Percentiles rank a stretch among this genome's conserved stretches.
Conservation (phyloP, 2,888 invertebrate genomes). For the Drosophila ustulata region DNA sequence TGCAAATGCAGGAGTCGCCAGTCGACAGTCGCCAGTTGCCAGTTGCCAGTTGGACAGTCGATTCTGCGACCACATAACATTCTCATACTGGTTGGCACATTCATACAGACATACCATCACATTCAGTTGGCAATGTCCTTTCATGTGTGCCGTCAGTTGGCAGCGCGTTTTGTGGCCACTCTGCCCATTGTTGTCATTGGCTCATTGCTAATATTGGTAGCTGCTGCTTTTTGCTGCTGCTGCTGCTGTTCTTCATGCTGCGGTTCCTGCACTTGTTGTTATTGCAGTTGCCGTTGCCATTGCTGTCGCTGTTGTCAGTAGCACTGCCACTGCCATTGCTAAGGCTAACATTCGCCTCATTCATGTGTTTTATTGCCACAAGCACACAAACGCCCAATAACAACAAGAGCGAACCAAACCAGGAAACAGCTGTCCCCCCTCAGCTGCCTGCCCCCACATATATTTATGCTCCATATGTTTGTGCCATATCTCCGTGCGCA, state of each 20-base stretch:
- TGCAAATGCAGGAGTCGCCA: slow-evolving; percentile 36
- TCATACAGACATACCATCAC: slow-evolving; percentile 16
- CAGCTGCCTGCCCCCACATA: slow-evolving; percentile 39
- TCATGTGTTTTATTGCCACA: slow-evolving; percentile 75
- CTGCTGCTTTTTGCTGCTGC: slow-evolving; percentile 47
- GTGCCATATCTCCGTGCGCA: slow-evolving; percentile 73
- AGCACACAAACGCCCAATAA: slow-evolving; percentile 46
- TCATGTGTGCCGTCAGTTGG: slow-evolving; percentile 57
- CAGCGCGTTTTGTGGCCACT: slow-evolving; percentile 58
- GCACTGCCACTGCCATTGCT: slow-evolving; percentile 60
- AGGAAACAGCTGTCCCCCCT: slow-evolving; percentile 52
- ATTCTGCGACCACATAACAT: slow-evolving; percentile 63
- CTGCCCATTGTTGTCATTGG: slow-evolving; percentile 73
- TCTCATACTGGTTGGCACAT: slow-evolving; percentile 34
- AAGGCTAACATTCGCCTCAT: slow-evolving; percentile 68
- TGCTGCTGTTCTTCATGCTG: slow-evolving; percentile 10
- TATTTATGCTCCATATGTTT: slow-evolving; percentile 77
- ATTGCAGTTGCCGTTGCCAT: slow-evolving; percentile 9
- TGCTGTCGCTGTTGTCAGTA: slow-evolving; percentile 56
- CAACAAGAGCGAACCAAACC: slow-evolving; percentile 23
- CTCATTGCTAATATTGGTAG: slow-evolving; percentile 76
- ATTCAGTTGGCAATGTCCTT: slow-evolving; percentile 47
- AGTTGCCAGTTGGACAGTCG: slow-evolving; percentile 56
- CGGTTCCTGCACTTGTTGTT: slow-evolving; percentile 12
- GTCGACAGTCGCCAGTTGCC: slow-evolving; percentile 11